These are phyloP conservation scores for Notodonta dromedarius DNA, from an alignment of 2,888 invertebrate genomes.

Conservation along the genomic window DNA sequence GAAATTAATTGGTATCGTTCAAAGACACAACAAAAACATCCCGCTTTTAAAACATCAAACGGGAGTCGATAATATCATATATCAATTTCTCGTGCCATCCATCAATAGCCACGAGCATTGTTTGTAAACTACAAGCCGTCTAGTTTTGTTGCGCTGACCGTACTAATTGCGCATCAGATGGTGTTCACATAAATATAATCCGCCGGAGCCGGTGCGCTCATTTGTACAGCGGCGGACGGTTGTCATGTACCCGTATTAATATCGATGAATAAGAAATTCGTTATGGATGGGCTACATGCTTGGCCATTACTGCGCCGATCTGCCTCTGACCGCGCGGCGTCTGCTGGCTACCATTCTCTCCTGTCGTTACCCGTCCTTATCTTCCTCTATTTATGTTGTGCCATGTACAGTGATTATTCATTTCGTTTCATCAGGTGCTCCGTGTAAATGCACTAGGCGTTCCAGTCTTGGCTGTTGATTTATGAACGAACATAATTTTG, in stretches of 20 bases:
- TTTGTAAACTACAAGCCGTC: slow-evolving; percentile 46
- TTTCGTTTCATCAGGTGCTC: slow-evolving; percentile 44
- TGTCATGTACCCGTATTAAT: slow-evolving; percentile 81
- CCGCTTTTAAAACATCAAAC: slow-evolving; percentile 32
- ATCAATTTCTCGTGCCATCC: slow-evolving; percentile 41
- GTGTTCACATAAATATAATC: slow-evolving; percentile 81
- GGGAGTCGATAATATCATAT: slow-evolving; percentile 40
- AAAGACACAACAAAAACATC: neutral
- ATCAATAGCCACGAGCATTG: slow-evolving; percentile 44
- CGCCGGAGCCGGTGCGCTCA: slow-evolving; percentile 74
- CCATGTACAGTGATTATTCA: slow-evolving; percentile 55
- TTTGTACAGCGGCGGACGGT: slow-evolving; percentile 78
- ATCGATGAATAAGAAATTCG: slow-evolving; percentile 84
- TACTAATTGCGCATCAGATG: slow-evolving; percentile 78
- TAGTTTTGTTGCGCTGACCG: slow-evolving; percentile 53
- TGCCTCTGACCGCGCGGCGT: slow-evolving; percentile 58
- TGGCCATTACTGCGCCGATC: slow-evolving; percentile 71
- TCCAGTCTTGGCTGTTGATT: slow-evolving; percentile 48
- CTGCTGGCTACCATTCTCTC: slow-evolving; percentile 67
- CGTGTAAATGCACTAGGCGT: slow-evolving; percentile 39
- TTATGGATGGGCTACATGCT: slow-evolving; percentile 81
- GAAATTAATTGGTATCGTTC: neutral
- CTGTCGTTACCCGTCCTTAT: slow-evolving; percentile 70
- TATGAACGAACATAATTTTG: slow-evolving; percentile 43
- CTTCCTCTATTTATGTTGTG: slow-evolving; percentile 67